Conservation (phyloP, 2,888 invertebrate species). For the Polyommatus icarus region DNA sequence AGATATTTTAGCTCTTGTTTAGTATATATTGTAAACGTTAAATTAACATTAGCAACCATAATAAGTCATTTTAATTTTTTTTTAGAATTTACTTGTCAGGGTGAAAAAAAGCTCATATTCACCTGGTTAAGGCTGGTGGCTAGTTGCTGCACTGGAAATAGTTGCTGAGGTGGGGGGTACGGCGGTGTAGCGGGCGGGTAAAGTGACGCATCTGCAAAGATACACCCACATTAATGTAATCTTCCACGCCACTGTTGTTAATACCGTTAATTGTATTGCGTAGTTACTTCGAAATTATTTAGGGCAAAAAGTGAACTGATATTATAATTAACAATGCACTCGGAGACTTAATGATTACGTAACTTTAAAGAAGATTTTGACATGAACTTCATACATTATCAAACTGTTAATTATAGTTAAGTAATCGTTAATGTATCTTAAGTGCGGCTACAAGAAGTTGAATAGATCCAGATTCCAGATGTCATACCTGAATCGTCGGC, state of each 20-base stretch:
- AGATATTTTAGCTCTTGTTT: slow-evolving; percentile 35
- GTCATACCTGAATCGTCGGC: slow-evolving; percentile 63
- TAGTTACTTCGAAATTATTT: too few relatives aligned
- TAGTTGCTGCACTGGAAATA: slow-evolving; percentile 75
- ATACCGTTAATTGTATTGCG: slow-evolving; percentile 30
- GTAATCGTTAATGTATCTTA: background rate
- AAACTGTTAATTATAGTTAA: too few relatives aligned
- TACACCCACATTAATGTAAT: background rate
- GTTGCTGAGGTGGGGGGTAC: slow-evolving; percentile 70
- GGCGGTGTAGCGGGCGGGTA: slow-evolving; percentile 67
- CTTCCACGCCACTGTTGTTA: too few relatives aligned
- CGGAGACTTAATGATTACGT: too few relatives aligned
- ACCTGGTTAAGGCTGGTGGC: slow-evolving; percentile 74
- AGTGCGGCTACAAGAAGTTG: too few relatives aligned
- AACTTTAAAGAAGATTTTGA: too few relatives aligned
- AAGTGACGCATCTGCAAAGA: slow-evolving; percentile 58
- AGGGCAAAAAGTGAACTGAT: too few relatives aligned
- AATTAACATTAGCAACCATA: background rate
- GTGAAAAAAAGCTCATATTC: slow-evolving; percentile 34
- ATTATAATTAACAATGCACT: too few relatives aligned
- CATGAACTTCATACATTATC: too few relatives aligned
- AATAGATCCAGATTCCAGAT: background rate
- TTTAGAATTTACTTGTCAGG: too few relatives aligned
- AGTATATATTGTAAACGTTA: slow-evolving; percentile 17
- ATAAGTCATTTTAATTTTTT: too few relatives aligned